Conservation (phyloP, 2,113 vertebrate species). For the Saguinus midas region DNA sequence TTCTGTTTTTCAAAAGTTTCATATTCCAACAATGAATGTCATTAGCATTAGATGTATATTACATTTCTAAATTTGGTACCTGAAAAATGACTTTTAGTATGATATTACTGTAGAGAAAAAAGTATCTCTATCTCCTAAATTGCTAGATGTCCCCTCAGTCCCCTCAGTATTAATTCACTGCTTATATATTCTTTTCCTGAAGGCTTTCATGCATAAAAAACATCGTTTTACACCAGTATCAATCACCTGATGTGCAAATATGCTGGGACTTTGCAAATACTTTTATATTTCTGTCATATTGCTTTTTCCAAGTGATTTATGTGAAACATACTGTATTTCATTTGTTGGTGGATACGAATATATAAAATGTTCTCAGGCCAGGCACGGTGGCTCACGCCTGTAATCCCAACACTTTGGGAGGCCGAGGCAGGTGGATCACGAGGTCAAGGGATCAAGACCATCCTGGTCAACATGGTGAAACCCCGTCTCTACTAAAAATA, state of each 20-base stretch:
- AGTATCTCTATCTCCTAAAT: not conserved
- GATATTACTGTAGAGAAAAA: not conserved
- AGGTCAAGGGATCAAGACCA: too few species aligned
- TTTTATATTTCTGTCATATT: not conserved
- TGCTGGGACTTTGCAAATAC: not conserved
- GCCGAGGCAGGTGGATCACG: too few species aligned
- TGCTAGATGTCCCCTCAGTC: not conserved
- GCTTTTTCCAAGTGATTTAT: not conserved
- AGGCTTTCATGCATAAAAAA: not conserved
- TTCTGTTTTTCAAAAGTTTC: not conserved
- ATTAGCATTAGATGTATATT: not conserved
- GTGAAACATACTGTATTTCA: not conserved
- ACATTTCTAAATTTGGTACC: not conserved
- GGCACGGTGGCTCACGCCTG: too few species aligned
- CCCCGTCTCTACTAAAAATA: too few species aligned
- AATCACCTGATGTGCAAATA: not conserved
- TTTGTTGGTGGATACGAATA: not conserved
- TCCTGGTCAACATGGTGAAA: too few species aligned
- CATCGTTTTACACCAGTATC: not conserved
- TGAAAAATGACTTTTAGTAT: not conserved
- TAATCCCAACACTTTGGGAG: too few species aligned
- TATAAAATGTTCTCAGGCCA: not conserved
- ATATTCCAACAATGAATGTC: not conserved
- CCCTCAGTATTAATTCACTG: not conserved
- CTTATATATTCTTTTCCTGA: not conserved